Evolutionary conservation across 2,113 vertebrate genomes (phyloP), one percentile per base, ranked within the genome.

Genomic region (Butorides virescens): DNA sequence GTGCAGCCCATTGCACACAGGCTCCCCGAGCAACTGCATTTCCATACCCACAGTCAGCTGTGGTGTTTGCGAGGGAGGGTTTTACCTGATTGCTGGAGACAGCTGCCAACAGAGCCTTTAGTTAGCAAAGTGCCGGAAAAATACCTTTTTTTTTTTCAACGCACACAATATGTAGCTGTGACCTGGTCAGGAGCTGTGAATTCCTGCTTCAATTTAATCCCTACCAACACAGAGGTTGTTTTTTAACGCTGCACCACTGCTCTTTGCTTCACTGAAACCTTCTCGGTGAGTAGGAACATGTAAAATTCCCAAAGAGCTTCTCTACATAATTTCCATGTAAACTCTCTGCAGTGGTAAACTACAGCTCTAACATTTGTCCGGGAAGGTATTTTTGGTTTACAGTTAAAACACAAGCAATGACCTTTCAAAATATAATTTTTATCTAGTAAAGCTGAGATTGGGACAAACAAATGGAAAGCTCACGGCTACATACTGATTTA

Each of bases 181-280:
- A 30, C 7, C 27, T 17, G 44, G 53, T 42, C 44, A 56, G 66
- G 19, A 50, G 59, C 13, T 16, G 11, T 5, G 22, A 34, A 8
- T 42, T 72, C 50, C 71, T 82, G n/a, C 32, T 55, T 21, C 65
- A n/a, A 2, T 47, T 30, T 7, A 44, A 49, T 5, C 14, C n/a
- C 36, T 22, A 3, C 29, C 21, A 17, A 13, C 0, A 3, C 36
- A 11, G 20, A 26, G 39, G 36, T 7, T 2, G 7, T 10, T 34
- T 81, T 36, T 36, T 19, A 30, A 27, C 2, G 16, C 34, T 46
- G 13, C 36, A 15, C 26, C 29, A 4, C 44, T 47, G 49, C 42
- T 36, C 2, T 29, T n/a, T 47, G 15, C n/a, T 44, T 46, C 71
- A 39, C 30, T 11, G 37, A n/a, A 52, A 29, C 29, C 55, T 63